Base-by-base conservation (phyloP, 2,888 invertebrate genomes). In the Cylindroiulus punctatus region DNA sequence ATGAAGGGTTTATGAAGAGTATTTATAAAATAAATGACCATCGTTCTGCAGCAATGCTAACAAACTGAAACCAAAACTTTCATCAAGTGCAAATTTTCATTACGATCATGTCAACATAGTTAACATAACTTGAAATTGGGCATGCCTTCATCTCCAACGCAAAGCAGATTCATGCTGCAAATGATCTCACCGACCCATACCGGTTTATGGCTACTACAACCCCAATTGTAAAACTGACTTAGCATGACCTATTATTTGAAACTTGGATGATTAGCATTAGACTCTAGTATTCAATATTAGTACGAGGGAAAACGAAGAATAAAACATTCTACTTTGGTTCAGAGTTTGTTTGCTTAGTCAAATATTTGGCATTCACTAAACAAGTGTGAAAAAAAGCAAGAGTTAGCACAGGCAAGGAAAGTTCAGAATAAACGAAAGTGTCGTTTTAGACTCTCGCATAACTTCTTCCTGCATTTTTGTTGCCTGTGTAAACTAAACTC, bases 241-340 rank as follows among this genome's bases (percentile, higher is more conserved):
- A 76, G 76, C 76, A 76, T 32, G 30, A 30, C 30, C 30, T 30
- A 76, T 12, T 76, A 32, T 14, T 32, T 17, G 22, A 17, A 76
- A 76, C 17, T 5, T 76, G 76, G 76, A 12, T 76, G 30, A 76
- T 76, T 76, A 76, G 76, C 14, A 76, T 76, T 30, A 76, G 32
- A n/a, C n/a, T n/a, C 17, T 76, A 76, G 7, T 57, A n/a, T 57
- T 57, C 22, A 26, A 7, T 26, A 26, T 65, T 26, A 65, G 65
- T 65, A 65, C 22, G 12, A 65, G 65, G 65, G 4, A 65, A 65
- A 65, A 65, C 26, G 14, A 76, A 17, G 30, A 76, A 8, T 76
- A 76, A 76, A 30, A 52, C n/a, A 76, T 76, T 76, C 76, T 76
- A 76, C 76, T 76, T 76, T 76, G 76, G 76, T 76, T 76, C 32